A percentile compares a stretch with the other conserved stretches of the same genome.
phyloP scores from a whole-genome alignment of 2,797 vertebrate species.

The Clarias platycephalus region DNA sequence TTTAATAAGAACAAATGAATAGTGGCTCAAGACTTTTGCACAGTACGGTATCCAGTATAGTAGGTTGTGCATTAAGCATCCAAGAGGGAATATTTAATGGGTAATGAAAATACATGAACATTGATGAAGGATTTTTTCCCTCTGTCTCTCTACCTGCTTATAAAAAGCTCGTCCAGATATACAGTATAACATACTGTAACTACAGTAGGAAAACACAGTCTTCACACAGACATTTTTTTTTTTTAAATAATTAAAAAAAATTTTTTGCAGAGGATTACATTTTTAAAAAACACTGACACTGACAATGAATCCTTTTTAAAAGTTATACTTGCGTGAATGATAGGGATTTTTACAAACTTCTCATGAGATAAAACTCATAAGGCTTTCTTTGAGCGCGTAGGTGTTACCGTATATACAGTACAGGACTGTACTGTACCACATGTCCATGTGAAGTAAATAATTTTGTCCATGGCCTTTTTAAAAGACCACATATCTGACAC shows the following conservation, averaged over 20 bases:
- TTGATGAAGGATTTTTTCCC: neutral
- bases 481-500: constrained; percentile 4
- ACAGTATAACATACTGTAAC: too few relatives aligned
- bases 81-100: too few relatives aligned
- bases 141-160: neutral
- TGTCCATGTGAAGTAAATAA: neutral
- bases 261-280: neutral
- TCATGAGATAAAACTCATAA: neutral
- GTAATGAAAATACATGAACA: too few relatives aligned
- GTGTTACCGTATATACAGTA: neutral
- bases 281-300: too few relatives aligned
- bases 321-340: neutral
- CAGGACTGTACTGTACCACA: too few relatives aligned
- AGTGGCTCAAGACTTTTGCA: too few relatives aligned
- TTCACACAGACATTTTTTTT: neutral
- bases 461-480: constrained; percentile 1
- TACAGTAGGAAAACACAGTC: neutral
- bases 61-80: too few relatives aligned
- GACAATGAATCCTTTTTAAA: too few relatives aligned
- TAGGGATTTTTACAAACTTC: neutral
- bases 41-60: too few relatives aligned
- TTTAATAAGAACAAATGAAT: too few relatives aligned
- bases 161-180: neutral
- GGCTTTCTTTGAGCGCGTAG: neutral
- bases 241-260: too few relatives aligned